These are phyloP conservation scores for Chironomus tentans DNA, from an alignment of 2,888 invertebrate species.

Conservation along the genomic window DNA sequence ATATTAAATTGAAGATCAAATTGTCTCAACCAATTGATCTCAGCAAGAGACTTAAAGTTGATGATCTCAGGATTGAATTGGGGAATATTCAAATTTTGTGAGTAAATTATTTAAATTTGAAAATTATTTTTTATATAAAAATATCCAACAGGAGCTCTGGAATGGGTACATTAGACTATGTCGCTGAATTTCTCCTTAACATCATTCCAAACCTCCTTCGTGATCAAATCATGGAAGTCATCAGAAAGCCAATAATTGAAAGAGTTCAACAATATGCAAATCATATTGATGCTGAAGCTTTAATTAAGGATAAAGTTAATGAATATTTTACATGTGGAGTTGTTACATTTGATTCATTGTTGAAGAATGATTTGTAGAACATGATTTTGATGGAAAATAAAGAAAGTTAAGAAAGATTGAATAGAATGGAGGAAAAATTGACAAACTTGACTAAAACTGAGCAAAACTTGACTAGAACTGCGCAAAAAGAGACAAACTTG, in stretches of 20 bases:
- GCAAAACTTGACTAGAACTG: no score
- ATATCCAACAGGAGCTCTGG: conserved; percentile 55
- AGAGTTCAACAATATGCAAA: conserved; percentile 60
- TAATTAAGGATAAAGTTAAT: conserved; percentile 60
- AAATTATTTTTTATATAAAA: background rate
- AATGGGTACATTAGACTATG: conserved; percentile 74
- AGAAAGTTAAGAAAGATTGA: no score
- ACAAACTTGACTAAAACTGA: no score
- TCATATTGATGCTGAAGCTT: conserved; percentile 61
- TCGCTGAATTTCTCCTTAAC: conserved; percentile 71
- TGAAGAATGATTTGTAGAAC: background rate
- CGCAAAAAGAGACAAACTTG: no score
- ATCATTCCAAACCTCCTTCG: conserved; percentile 74
- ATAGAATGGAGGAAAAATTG: no score
- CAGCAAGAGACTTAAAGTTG: conserved; percentile 58
- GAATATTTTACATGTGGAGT: conserved; percentile 36
- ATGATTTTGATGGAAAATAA: background rate
- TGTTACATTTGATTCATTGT: background rate
- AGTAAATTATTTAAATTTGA: background rate
- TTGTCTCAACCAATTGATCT: conserved; percentile 71
- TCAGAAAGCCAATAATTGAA: conserved; percentile 67
- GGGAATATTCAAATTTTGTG: conserved; percentile 73
- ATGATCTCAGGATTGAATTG: conserved; percentile 66
- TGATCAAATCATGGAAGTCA: conserved; percentile 77
- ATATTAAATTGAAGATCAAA: conserved; percentile 58